Percentiles rank a stretch among this genome's conserved stretches.
phyloP scores from a whole-genome alignment of 2,888 invertebrate genomes.

The Chloromyia formosa region DNA sequence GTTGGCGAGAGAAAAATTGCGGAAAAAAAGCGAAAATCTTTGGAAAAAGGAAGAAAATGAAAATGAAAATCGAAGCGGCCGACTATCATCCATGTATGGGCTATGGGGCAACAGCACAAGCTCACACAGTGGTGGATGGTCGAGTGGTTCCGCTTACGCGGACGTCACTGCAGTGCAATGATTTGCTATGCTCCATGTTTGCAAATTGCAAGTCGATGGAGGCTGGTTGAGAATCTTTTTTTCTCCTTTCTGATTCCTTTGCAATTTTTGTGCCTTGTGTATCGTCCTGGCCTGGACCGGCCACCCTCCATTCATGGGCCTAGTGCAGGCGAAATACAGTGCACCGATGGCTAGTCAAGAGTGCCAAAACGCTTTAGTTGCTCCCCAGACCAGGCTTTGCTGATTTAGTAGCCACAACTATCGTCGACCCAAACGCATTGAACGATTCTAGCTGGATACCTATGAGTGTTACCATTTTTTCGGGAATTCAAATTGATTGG shows the following conservation, averaged over 20 bases:
- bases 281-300: neutral
- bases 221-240: constrained; percentile 43
- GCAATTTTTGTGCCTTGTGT: constrained; percentile 16
- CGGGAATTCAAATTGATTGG: too few species aligned
- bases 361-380: constrained; percentile 38
- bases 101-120: neutral
- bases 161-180: constrained; percentile 47
- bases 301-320: constrained; percentile 18
- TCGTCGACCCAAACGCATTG: constrained; percentile 20
- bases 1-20: constrained; percentile 29
- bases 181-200: constrained; percentile 47
- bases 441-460: neutral
- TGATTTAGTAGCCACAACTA: constrained; percentile 39
- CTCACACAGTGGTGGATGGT: neutral
- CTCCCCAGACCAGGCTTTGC: constrained; percentile 23
- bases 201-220: constrained; percentile 45
- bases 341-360: constrained; percentile 31
- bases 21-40: constrained; percentile 32
- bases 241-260: neutral
- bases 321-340: neutral
- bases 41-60: constrained; percentile 32
- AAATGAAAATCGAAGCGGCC: constrained; percentile 32
- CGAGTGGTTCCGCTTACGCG: constrained; percentile 35
- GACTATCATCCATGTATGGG: neutral
- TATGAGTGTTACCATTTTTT: constrained; percentile 12